A percentile compares a stretch with the other conserved stretches of the same genome.
These are phyloP conservation scores for Tillus elongatus DNA, from an alignment of 2,888 invertebrate genomes.

Conservation along the genomic window DNA sequence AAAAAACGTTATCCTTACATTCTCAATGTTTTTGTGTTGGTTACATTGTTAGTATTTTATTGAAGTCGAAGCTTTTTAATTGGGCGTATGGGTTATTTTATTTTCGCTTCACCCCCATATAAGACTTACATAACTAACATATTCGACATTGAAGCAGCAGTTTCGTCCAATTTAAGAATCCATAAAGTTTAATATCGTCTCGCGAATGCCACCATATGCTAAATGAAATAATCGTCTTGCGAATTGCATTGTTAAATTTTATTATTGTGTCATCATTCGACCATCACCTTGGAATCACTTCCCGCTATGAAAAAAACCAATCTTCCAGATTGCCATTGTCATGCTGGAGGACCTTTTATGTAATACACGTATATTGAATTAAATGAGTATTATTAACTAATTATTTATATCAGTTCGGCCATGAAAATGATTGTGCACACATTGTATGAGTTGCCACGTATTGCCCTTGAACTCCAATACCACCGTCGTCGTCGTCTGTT, in stretches of 20 bases:
- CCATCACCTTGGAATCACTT: slow-evolving; percentile 26
- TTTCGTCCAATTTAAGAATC: no score
- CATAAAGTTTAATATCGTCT: no score
- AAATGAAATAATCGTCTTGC: slow-evolving; percentile 19
- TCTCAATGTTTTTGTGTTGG: no score
- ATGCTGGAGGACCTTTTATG: slow-evolving; percentile 25
- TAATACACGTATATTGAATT: slow-evolving; percentile 32
- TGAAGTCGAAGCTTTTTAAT: no score
- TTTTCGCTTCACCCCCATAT: no score
- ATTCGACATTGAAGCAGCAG: no score
- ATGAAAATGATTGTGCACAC: slow-evolving; percentile 33
- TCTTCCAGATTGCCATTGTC: slow-evolving; percentile 8
- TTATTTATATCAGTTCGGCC: slow-evolving; percentile 39
- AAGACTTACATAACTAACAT: no score
- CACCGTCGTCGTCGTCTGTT: no score
- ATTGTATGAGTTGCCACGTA: slow-evolving; percentile 21
- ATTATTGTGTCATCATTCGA: slow-evolving; percentile 20
- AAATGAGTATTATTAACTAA: slow-evolving; percentile 35
- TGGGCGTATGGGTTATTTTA: no score
- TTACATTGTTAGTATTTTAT: no score
- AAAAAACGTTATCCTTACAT: no score
- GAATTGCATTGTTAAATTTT: slow-evolving; percentile 17
- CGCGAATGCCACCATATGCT: no score
- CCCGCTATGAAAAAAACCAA: slow-evolving; percentile 20
- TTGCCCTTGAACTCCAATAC: slow-evolving; percentile 30